These are phyloP conservation scores for Tokudaia tokunoshimensis DNA, from an alignment of 2,797 vertebrate species.

Conservation along the genomic window DNA sequence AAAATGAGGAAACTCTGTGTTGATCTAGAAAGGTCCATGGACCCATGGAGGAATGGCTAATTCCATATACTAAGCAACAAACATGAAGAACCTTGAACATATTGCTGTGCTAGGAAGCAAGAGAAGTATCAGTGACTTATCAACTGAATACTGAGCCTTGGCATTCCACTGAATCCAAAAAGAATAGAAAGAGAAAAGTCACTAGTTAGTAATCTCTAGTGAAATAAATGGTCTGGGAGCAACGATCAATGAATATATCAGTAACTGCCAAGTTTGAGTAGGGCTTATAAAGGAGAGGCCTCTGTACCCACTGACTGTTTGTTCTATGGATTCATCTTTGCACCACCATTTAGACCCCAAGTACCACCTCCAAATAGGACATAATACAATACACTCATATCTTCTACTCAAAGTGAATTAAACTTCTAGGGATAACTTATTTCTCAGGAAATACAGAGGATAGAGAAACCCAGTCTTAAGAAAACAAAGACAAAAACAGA, in stretches of 20 bases:
- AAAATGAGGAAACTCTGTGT: constrained; percentile 25
- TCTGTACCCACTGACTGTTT: neutral
- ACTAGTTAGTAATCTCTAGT: constrained; percentile 22
- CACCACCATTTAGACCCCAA: constrained; percentile 14
- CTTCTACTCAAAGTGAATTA: constrained; percentile 34
- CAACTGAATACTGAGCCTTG: constrained; percentile 2
- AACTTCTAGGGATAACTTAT: constrained; percentile 12
- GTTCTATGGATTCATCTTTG: neutral
- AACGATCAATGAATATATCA: constrained; percentile 34
- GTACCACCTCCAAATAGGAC: neutral
- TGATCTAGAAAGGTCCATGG: constrained; percentile 30
- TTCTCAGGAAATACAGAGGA: constrained; percentile 53
- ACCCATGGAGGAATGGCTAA: constrained; percentile 49
- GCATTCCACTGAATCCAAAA: constrained; percentile 57
- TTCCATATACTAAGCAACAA: constrained; percentile 17
- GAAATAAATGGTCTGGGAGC: constrained; percentile 49
- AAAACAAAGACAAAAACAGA: constrained; percentile 46
- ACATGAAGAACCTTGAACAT: constrained; percentile 3
- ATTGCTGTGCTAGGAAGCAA: constrained; percentile 47
- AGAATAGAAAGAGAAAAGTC: constrained; percentile 21
- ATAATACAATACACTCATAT: constrained; percentile 42
- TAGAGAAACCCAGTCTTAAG: constrained; percentile 13
- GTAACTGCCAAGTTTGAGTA: neutral
- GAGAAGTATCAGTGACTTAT: constrained; percentile 46
- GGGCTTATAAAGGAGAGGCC: constrained; percentile 13